phyloP scores from a whole-genome alignment of 2,888 invertebrate species.

The Linyphia triangularis region DNA sequence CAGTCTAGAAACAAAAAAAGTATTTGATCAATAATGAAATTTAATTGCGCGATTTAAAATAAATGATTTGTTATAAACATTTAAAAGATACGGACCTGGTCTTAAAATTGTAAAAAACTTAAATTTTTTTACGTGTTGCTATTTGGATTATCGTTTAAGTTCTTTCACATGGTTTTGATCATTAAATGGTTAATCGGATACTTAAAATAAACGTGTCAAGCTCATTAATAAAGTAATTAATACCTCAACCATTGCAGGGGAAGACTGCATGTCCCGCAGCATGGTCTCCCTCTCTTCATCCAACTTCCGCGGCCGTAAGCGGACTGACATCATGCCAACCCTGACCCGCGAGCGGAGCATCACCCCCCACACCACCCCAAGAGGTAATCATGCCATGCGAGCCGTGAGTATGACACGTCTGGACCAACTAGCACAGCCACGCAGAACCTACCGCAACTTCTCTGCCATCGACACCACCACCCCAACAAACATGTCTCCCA shows the following conservation, averaged over 20 bases:
- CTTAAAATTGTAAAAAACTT: no score
- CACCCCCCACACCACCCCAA: slow-evolving; percentile 62
- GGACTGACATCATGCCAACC: slow-evolving; percentile 93
- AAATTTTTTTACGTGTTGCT: no score
- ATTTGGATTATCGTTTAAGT: no score
- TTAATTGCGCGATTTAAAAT: no score
- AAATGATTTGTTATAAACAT: no score
- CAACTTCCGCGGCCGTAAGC: slow-evolving; percentile 77
- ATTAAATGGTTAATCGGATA: no score
- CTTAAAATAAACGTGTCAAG: no score
- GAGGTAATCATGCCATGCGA: slow-evolving; percentile 80
- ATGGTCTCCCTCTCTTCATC: slow-evolving; percentile 76
- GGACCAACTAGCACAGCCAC: slow-evolving; percentile 89
- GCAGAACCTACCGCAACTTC: slow-evolving; percentile 78
- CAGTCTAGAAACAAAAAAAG: no score
- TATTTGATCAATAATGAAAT: no score
- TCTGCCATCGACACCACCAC: not conserved
- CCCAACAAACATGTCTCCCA: slow-evolving; percentile 62
- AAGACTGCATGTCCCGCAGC: slow-evolving; percentile 76
- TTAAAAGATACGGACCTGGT: no score
- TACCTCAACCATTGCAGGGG: slow-evolving; percentile 45
- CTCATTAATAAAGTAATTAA: not conserved
- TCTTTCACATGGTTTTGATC: no score
- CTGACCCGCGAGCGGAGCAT: slow-evolving; percentile 83
- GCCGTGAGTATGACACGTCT: slow-evolving; percentile 96